A percentile compares a stretch with the other conserved stretches of the same genome.
phyloP scores from a whole-genome alignment of 2,113 vertebrate genomes.

The Chionomys nivalis region DNA sequence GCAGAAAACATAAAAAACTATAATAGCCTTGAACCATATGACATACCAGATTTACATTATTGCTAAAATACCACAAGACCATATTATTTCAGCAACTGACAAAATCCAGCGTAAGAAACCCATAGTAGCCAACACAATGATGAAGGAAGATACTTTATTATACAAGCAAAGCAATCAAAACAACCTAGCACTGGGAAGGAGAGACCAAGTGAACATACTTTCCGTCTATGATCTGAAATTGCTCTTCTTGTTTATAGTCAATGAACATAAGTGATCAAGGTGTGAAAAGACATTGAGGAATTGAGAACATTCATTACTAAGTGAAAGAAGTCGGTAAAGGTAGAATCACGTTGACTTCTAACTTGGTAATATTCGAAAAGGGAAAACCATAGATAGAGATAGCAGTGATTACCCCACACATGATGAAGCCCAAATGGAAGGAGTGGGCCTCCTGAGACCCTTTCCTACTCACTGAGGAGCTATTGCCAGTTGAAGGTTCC shows the following conservation, averaged over 20 bases:
- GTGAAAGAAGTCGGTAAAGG: background rate
- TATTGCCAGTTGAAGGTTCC: background rate
- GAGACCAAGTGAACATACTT: background rate
- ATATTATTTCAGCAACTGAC: background rate
- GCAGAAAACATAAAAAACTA: background rate
- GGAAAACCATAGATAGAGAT: background rate
- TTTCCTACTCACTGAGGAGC: background rate
- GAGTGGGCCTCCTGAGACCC: accelerated
- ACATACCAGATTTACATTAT: background rate
- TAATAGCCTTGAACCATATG: slow-evolving; percentile 32
- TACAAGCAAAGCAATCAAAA: background rate
- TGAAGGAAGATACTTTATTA: too few species aligned
- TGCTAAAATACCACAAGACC: background rate
- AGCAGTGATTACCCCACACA: background rate
- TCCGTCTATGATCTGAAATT: background rate
- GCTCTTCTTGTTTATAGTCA: background rate
- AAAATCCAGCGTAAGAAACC: background rate
- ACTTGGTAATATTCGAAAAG: background rate
- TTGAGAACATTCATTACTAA: background rate
- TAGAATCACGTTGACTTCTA: background rate
- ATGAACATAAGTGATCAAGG: background rate
- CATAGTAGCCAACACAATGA: background rate
- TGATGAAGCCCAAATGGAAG: background rate
- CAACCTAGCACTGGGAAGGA: background rate
- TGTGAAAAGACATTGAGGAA: background rate